Base-by-base conservation (phyloP, 2,888 invertebrate species). In the Athalia cordata region DNA sequence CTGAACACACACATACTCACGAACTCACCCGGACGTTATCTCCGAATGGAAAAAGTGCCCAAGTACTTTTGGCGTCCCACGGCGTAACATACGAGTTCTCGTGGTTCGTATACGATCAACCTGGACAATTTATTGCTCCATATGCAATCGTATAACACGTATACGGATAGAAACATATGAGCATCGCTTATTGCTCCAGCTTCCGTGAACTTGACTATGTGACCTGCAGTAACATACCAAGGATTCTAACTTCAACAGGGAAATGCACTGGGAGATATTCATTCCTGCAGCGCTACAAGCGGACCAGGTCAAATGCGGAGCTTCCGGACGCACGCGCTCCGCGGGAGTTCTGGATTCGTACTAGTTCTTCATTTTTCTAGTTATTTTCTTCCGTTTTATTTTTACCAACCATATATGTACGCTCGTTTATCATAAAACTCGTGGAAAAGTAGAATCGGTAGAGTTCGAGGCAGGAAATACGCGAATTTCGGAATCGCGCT, bases 141-240 rank as follows among this genome's bases (percentile, higher is more conserved):
- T 47, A 65, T 29, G 29, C 29, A 29, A 29, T 29, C 29, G 29
- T 29, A 29, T 29, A 29, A 29, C 29, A 29, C 29, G 29, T 29
- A 29, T 29, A 29, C 29, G 29, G 29, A 29, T 29, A 29, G 29
- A 29, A 29, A 29, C 29, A 65, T 65, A 47, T 47, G 47, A 65
- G 47, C 45, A 49, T 49, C 47, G 47, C 49, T 47, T 49, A 29
- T 29, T 11, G 49, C 49, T 66, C 13, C 49, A 49, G 66, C 66
- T 49, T 66, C 66, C 66, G 66, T 49, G 66, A 66, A 66, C 66
- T 66, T 66, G 66, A 66, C 66, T 66, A 7, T 29, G 8, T 61
- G 74, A 74, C 49, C 11, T 49, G 13, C 4, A 7, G 15, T 29
- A 29, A 29, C 29, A 29, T 9, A 7, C 47, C n/a, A 29, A n/a